Evolutionary conservation across 92 coral and sea anemone genomes (phyloP).

Genomic region (Zoanthus sociatus): DNA sequence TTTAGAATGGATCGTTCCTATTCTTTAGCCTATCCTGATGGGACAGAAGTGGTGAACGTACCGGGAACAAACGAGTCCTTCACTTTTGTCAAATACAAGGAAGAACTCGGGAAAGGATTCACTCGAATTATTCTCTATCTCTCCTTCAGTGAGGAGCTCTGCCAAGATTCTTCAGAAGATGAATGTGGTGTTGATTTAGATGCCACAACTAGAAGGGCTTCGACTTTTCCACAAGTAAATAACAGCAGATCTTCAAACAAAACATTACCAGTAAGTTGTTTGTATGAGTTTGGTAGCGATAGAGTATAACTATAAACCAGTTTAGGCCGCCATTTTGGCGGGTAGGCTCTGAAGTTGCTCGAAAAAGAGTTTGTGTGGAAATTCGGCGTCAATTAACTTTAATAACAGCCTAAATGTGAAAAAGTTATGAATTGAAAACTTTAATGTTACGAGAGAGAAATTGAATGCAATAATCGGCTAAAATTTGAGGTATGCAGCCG

Average conservation of each 20-base stretch:
- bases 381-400: slow-evolving; percentile 1
- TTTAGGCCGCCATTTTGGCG: slow-evolving; percentile 25
- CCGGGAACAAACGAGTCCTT: slow-evolving; percentile 59
- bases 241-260: slow-evolving; percentile 17
- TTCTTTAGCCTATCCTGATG: slow-evolving; percentile 43
- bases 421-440: slow-evolving; percentile 15
- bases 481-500: slow-evolving; percentile 5
- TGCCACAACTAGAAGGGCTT: slow-evolving; percentile 22
- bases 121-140: slow-evolving; percentile 29
- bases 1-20: slow-evolving; percentile 42
- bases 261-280: slow-evolving; percentile 24
- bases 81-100: slow-evolving; percentile 52
- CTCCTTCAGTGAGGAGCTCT: slow-evolving; percentile 27
- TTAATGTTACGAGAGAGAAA: slow-evolving; percentile 24
- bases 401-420: slow-evolving; percentile 11
- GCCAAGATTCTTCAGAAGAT: slow-evolving; percentile 1
- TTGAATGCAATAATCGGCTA: slow-evolving; percentile 16
- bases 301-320: slow-evolving; percentile 10
- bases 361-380: slow-evolving; percentile 19
- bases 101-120: slow-evolving; percentile 54
- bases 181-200: slow-evolving; percentile 31
- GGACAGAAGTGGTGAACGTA: slow-evolving; percentile 42
- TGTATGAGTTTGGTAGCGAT: slow-evolving; percentile 18
- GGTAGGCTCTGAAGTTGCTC: slow-evolving; percentile 31
- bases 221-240: not conserved